Base-by-base conservation (phyloP, 2,888 invertebrate species). In the Melieria picta region DNA sequence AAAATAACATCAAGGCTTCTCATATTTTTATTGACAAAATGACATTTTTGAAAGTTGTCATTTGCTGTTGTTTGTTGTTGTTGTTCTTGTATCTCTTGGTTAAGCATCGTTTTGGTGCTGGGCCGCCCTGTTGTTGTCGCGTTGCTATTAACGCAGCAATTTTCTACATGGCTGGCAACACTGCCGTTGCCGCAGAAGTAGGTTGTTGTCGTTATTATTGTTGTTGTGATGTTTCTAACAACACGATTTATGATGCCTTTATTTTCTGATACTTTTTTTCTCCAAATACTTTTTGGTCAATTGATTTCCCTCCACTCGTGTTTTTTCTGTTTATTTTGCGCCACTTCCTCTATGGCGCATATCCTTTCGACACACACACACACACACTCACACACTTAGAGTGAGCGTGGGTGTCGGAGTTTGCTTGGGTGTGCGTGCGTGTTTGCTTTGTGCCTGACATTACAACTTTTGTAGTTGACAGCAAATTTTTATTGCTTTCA, bases 401-500 rank as follows among this genome's bases (percentile, higher is more conserved):
- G 1, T 30, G 30, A 1, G 30, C 30, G 30, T 30, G 30, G 30
- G 30, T 30, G 30, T 30, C 3, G 30, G 3, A 30, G 30, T 30
- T 30, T 30, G 30, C 0, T 3, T 30, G 30, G 30, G 30, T 30
- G 16, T 50, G 50, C 48, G 16, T 30, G 30, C 30, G 7, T 56
- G 30, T 69, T 47, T 58, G 30, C 55, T 63, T 13, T 69, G 56
- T 30, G 11, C 69, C 76, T 79, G 79, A 77, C 79, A 78, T 78
- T 78, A 69, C 63, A 79, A 78, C 74, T 81, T 79, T 78, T 72
- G 73, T 71, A 70, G 77, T 77, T 81, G 79, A 80, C 80, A 80
- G 78, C 68, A 69, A 50, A 74, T 75, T 78, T 65, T 60, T 70
- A 70, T 60, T 56, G 16, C 64, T 64, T 69, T 64, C 69, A 69